Percentiles rank a stretch among this genome's conserved stretches.
phyloP scores from a whole-genome alignment of 2,888 invertebrate genomes.

The Pristionchus japonicus region DNA sequence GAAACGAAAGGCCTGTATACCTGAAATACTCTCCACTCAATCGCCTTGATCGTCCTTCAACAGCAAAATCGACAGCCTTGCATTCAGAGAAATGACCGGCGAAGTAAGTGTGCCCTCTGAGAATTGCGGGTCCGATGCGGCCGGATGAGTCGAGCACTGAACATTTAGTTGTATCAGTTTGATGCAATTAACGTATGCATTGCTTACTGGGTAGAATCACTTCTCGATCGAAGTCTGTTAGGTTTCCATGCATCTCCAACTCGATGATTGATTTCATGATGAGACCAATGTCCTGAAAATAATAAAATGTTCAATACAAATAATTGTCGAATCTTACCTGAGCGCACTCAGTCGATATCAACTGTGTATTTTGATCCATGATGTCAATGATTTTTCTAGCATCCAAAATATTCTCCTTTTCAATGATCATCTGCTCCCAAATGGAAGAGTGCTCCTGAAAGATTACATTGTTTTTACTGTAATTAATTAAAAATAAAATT shows the following conservation, averaged over 20 bases:
- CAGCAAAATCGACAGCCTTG: background rate
- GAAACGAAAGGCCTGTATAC: background rate
- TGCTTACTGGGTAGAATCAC: background rate
- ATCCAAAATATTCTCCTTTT: background rate
- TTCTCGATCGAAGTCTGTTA: conserved; percentile 8
- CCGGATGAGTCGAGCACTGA: conserved; percentile 1
- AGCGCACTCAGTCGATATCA: background rate
- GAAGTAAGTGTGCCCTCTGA: conserved; percentile 13
- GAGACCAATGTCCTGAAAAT: background rate
- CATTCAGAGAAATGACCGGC: conserved; percentile 35
- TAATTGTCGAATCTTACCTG: background rate
- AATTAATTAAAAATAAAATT: background rate
- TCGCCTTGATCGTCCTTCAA: conserved; percentile 6
- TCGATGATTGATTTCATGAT: background rate
- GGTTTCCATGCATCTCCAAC: background rate
- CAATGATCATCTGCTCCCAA: background rate
- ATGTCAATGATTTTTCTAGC: background rate
- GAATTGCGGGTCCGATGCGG: background rate
- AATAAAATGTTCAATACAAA: background rate
- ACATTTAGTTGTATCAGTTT: background rate
- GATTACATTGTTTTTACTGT: background rate
- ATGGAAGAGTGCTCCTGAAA: background rate
- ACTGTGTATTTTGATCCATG: background rate
- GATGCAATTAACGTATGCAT: background rate
- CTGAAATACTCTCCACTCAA: conserved; percentile 27